Evolutionary conservation across 2,888 invertebrate species (phyloP), one percentile per base, ranked within the genome.

Genomic region (Apamea crenata): DNA sequence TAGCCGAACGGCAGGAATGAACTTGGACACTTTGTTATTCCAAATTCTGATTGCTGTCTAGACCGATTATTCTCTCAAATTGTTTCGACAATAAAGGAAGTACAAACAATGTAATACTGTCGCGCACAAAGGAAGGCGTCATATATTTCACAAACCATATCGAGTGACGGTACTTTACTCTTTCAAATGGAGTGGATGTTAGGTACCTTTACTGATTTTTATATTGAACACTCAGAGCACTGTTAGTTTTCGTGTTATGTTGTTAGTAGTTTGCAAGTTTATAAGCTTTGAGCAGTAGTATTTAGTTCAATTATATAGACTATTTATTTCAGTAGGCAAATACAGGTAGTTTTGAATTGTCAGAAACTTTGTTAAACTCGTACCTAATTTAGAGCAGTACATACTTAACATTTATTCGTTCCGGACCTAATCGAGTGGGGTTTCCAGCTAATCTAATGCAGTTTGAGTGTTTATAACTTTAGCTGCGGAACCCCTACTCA

Each of bases 401-500:
- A 36, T 61, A 44, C 7, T 47, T 61, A 61, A 59, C n/a, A n/a
- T 25, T 18, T 16, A 44, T 53, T 21, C 2, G 21, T 80, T 32
- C 8, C 0, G 14, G 18, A 32, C 40, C 25, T 53, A 40, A 44
- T n/a, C 47, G 21, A 36, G 32, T 36, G 21, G 10, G 3, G 14
- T 8, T 36, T 59, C 10, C 36, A 83, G 14, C 56, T 47, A 81
- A 8, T n/a, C 18, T 29, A 66, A 61, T 53, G 61, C 18, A 47
- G 18, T 16, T 63, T 18, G 8, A 78, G 36, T 53, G 70, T 50
- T 59, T 69, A 47, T 16, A 25, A 61, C 8, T 71, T 61, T 65
- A 36, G 50, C 32, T 40, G 65, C 78, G 59, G 84, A 82, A 86
- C 71, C 74, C 44, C 18, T 29, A 53, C 21, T 61, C 32, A 82